phyloP scores from a whole-genome alignment of 1,140 invertebrate species.

The Calliopsis andreniformis region DNA sequence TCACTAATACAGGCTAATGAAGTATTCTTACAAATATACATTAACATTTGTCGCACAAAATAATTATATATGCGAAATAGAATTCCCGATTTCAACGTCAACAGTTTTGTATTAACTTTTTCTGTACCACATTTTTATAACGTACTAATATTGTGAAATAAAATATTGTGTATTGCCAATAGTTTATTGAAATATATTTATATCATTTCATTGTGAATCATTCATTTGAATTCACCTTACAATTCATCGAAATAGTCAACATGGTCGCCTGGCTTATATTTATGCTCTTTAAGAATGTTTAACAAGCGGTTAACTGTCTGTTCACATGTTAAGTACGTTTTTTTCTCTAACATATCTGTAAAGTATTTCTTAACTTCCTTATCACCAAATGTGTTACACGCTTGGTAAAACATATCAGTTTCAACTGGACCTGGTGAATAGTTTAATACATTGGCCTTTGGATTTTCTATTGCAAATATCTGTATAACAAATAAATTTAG shows the following conservation, averaged over 20 bases:
- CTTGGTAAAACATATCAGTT: conserved; percentile 92
- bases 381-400: conserved; percentile 84
- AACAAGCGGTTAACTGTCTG: conserved; percentile 90
- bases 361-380: conserved; percentile 84
- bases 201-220: too few species aligned
- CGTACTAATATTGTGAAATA: background rate
- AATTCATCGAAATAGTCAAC: conserved; percentile 92
- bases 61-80: background rate
- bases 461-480: conserved; percentile 90
- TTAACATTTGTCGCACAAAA: conserved; percentile 5
- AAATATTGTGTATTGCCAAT: background rate
- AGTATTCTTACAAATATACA: background rate
- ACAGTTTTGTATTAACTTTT: too few species aligned
- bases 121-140: background rate
- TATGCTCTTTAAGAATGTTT: conserved; percentile 86
- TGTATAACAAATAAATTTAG: conserved; percentile 44
- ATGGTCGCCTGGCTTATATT: conserved; percentile 91
- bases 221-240: too few species aligned
- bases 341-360: conserved; percentile 81
- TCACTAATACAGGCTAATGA: conserved; percentile 24
- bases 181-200: background rate
- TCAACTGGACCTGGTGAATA: conserved; percentile 97
- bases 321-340: conserved; percentile 87
- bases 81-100: background rate
- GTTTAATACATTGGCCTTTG: conserved; percentile 89